A percentile compares a stretch with the other conserved stretches of the same genome.
Evolutionary conservation across 2,888 invertebrate genomes (phyloP).

Genomic region (Danaus chrysippus): DNA sequence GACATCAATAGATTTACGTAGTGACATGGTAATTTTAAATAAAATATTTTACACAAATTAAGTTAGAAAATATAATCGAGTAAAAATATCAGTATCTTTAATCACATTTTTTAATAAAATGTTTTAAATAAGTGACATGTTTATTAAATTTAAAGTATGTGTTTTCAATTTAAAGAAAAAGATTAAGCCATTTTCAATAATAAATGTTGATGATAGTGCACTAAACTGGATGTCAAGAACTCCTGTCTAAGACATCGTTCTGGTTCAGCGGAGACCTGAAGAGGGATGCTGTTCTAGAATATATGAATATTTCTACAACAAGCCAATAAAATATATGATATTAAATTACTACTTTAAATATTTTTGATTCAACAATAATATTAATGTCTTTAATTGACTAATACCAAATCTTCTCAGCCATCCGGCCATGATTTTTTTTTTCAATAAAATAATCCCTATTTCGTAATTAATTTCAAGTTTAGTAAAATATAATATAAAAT

Average conservation of each 20-base stretch:
- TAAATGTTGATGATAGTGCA: slow-evolving; percentile 24
- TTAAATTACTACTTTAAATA: not conserved
- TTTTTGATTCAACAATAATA: not conserved
- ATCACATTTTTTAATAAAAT: too few relatives aligned
- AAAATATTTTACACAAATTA: not conserved
- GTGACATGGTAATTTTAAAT: not conserved
- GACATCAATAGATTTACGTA: not conserved
- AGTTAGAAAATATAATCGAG: too few relatives aligned
- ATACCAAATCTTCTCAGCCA: too few relatives aligned
- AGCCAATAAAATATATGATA: not conserved
- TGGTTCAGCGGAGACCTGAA: slow-evolving; percentile 24
- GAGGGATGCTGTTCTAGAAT: slow-evolving; percentile 19
- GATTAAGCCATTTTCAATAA: slow-evolving; percentile 1
- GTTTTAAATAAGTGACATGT: not conserved
- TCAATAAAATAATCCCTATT: too few relatives aligned
- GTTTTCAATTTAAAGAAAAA: not conserved
- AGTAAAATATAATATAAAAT: too few relatives aligned
- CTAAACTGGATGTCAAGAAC: slow-evolving; percentile 24
- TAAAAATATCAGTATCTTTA: too few relatives aligned
- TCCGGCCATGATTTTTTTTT: too few relatives aligned
- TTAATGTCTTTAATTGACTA: too few relatives aligned
- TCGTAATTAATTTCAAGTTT: too few relatives aligned
- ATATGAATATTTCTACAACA: slow-evolving; percentile 16
- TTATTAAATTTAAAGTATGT: not conserved
- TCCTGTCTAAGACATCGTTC: slow-evolving; percentile 25